Evolutionary conservation across 2,113 vertebrate genomes (phyloP), one percentile per base, ranked within the genome.

Genomic region (Pycnonotus jocosus): DNA sequence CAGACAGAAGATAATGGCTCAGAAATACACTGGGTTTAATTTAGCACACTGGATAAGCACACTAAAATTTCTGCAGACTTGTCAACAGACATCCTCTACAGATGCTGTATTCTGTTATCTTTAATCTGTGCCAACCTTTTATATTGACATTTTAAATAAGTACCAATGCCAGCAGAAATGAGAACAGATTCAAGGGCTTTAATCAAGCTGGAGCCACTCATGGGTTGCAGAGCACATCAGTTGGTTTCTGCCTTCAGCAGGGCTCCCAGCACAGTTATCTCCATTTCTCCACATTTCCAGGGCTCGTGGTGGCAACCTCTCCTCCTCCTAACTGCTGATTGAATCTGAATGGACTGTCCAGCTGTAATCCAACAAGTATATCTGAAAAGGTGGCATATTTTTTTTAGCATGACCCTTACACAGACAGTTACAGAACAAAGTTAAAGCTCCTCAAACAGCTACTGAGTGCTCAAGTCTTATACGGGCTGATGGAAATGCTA

Each of bases 1-100:
- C 93, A 95, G 94, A 95, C 86, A 87, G 84, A 85, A 76, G 87
- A 57, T 95, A 92, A 87, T 15, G 66, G 81, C 82, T 92, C 90
- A 95, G 72, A 83, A 91, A 77, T 42, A 85, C n/a, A 30, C 25
- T 1, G 17, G 27, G 79, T 88, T 96, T 93, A 92, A 93, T 84
- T 86, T 53, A 87, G 70, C 62, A 85, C 61, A 42, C 23, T 30
- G 65, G 73, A 66, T 54, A 85, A 94, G 50, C 1, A 0, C 78
- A 72, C 81, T 61, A 44, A 81, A 78, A 87, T 78, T 94, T 89
- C 65, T 87, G 50, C 73, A 74, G 72, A 44, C 7, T 3, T 47
- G 48, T 56, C 86, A 74, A 28, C 88, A 84, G 84, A 69, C 66
- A 73, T 31, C 50, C 48, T 53, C 42, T 50, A 50, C 58, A 80